Conservation (phyloP, 2,113 vertebrate genomes). For the Gallinago undulata region DNA sequence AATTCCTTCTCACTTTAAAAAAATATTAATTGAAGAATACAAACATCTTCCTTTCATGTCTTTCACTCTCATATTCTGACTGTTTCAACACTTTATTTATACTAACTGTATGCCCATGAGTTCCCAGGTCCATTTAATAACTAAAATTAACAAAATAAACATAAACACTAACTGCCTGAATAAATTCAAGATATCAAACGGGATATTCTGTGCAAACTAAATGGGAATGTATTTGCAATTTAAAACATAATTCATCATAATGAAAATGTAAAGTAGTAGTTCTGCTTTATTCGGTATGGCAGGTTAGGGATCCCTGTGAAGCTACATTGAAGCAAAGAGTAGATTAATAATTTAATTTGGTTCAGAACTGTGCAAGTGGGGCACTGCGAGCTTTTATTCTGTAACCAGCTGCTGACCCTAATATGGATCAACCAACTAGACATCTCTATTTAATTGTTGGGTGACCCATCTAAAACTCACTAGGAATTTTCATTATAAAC, state of each 20-base stretch:
- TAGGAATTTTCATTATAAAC: constrained; percentile 80
- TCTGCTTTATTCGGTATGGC: constrained; percentile 97
- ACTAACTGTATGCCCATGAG: not conserved
- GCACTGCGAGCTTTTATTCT: constrained; percentile 77
- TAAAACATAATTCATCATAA: constrained; percentile 96
- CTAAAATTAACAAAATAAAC: constrained; percentile 65
- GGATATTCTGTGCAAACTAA: constrained; percentile 59
- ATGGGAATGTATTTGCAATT: constrained; percentile 91
- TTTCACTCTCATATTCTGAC: not conserved
- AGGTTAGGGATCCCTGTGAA: constrained; percentile 96
- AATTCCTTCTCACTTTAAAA: not conserved
- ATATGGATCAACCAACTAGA: constrained; percentile 92
- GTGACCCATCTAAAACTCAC: constrained; percentile 79
- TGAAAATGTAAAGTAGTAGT: constrained; percentile 98
- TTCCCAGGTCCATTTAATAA: constrained; percentile 10
- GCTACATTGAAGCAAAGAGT: constrained; percentile 89
- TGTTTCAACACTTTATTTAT: not conserved
- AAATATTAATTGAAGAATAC: not conserved
- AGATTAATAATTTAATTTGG: constrained; percentile 99
- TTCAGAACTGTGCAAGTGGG: constrained; percentile 81
- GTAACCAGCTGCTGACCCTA: constrained; percentile 92
- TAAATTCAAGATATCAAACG: constrained; percentile 45
- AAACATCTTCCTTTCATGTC: not conserved
- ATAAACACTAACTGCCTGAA: constrained; percentile 50
- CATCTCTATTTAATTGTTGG: constrained; percentile 92